Evolutionary conservation across 2,797 vertebrate species (phyloP).

Genomic region (Decapterus maruadsi): DNA sequence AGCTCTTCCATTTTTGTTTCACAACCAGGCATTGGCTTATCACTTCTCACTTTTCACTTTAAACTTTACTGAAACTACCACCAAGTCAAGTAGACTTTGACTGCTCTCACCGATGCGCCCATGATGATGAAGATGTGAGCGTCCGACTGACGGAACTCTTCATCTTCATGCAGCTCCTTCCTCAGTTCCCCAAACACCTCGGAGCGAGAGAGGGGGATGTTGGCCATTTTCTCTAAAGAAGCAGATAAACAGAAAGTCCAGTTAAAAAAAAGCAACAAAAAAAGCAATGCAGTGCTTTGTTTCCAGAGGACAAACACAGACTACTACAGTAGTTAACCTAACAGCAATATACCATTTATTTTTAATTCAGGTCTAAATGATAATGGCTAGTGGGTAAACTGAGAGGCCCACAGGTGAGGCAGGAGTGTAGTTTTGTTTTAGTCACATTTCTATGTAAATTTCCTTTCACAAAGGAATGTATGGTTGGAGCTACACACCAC

Average conservation of each 20-base stretch:
- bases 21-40: not conserved
- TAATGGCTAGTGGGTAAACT: not conserved
- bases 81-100: not conserved
- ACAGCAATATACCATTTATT: not conserved
- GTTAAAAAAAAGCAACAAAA: not conserved
- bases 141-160: slow-evolving; percentile 88
- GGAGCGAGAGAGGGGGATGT: slow-evolving; percentile 88
- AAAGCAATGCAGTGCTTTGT: not conserved
- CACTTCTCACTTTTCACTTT: not conserved
- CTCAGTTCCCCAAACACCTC: slow-evolving; percentile 93
- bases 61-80: not conserved
- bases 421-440: not conserved
- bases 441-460: not conserved
- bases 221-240: slow-evolving; percentile 83
- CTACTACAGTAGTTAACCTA: not conserved
- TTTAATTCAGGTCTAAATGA: not conserved
- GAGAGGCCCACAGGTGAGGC: not conserved
- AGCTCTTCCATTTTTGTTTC: not conserved
- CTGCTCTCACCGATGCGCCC: slow-evolving; percentile 91
- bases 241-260: not conserved
- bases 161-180: slow-evolving; percentile 89
- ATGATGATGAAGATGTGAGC: slow-evolving; percentile 93
- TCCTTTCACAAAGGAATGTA: not conserved
- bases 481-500: not conserved
- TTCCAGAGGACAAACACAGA: not conserved